Evolutionary conservation across 2,888 invertebrate genomes (phyloP).

Genomic region (Apeira syringaria): DNA sequence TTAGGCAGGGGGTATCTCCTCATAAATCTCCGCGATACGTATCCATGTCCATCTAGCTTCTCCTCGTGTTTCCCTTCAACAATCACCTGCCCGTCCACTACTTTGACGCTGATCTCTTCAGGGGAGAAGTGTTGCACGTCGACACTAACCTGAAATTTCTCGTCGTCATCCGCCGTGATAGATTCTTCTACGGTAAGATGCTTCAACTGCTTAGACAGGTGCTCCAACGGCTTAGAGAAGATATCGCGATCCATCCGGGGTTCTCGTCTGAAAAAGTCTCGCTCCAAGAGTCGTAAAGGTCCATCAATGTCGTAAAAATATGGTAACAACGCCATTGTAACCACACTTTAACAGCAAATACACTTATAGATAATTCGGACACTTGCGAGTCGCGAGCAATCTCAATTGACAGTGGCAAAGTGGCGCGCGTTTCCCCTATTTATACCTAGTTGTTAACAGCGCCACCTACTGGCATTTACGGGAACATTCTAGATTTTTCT

Average conservation of each 20-base stretch:
- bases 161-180: constrained; percentile 72
- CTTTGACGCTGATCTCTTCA: constrained; percentile 89
- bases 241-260: constrained; percentile 41
- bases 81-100: constrained; percentile 86
- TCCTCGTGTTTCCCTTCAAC: constrained; percentile 92
- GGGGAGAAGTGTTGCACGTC: constrained; percentile 92
- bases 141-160: constrained; percentile 86
- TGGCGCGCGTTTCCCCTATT: constrained; percentile 29
- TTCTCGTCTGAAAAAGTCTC: constrained; percentile 50
- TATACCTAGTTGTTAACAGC: constrained; percentile 37
- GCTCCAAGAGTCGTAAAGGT: constrained; percentile 63
- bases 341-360: constrained; percentile 1
- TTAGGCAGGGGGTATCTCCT: constrained; percentile 89
- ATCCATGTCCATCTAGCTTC: constrained; percentile 88
- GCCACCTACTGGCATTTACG: constrained; percentile 38
- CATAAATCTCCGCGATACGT: constrained; percentile 88
- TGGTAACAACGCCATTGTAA: constrained; percentile 62
- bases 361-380: not conserved
- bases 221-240: constrained; percentile 55
- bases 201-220: constrained; percentile 55
- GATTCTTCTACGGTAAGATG: constrained; percentile 68
- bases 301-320: constrained; percentile 54
- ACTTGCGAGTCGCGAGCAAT: constrained; percentile 18
- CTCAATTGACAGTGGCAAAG: constrained; percentile 32
- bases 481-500: constrained; percentile 13